Evolutionary conservation across 2,888 invertebrate species (phyloP).

Genomic region (Apotomis capreana): DNA sequence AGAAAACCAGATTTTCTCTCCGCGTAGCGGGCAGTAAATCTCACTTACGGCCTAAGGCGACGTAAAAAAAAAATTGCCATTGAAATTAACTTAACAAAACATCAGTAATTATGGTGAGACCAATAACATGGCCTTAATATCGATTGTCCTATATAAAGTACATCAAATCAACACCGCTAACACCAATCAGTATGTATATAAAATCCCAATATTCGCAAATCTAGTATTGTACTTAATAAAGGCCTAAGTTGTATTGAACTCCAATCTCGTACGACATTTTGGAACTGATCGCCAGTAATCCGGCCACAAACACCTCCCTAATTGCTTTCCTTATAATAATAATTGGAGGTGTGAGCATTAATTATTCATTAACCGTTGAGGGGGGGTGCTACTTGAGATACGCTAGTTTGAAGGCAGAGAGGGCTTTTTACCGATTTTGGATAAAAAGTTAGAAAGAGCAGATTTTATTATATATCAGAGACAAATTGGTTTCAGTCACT

Average conservation of each 20-base stretch:
- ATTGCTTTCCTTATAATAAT: slow-evolving; percentile 79
- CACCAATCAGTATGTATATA: not conserved
- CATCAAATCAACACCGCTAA: slow-evolving; percentile 10
- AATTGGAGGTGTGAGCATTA: slow-evolving; percentile 80
- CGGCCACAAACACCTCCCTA: slow-evolving; percentile 48
- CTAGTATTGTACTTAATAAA: not conserved
- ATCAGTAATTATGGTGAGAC: not conserved
- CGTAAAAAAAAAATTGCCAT: too few relatives aligned
- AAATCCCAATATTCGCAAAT: slow-evolving; percentile 8
- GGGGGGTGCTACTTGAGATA: slow-evolving; percentile 72
- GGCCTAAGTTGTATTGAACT: not conserved
- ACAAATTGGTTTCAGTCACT: too few relatives aligned
- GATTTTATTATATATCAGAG: not conserved
- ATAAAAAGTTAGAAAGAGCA: not conserved
- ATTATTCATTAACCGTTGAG: slow-evolving; percentile 79
- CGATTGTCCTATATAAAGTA: slow-evolving; percentile 12
- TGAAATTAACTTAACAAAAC: too few relatives aligned
- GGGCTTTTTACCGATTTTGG: slow-evolving; percentile 45
- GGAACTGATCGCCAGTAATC: not conserved
- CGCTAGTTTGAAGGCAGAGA: slow-evolving; percentile 70
- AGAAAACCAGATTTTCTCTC: too few relatives aligned
- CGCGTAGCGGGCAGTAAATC: too few relatives aligned
- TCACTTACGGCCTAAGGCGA: too few relatives aligned
- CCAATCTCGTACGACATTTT: not conserved
- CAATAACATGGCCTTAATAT: not conserved